phyloP scores from a whole-genome alignment of 2,113 vertebrate species.

The Solenodon paradoxus region DNA sequence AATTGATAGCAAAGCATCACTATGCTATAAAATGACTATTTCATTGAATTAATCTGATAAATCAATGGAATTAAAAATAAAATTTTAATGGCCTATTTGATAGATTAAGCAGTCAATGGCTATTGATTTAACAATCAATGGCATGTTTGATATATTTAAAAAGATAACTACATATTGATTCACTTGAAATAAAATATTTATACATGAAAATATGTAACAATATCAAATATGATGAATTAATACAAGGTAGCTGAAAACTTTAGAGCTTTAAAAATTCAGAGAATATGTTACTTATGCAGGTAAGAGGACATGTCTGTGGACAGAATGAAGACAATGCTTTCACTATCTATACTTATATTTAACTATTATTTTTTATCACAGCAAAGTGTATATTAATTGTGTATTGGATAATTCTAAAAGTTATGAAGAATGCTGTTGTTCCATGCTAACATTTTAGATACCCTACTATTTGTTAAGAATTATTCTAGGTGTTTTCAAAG shows the following conservation, averaged over 20 bases:
- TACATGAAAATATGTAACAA: not conserved
- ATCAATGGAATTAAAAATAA: not conserved
- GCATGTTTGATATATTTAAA: not conserved
- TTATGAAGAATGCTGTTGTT: not conserved
- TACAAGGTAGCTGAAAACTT: not conserved
- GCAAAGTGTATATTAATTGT: not conserved
- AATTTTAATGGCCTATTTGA: not conserved
- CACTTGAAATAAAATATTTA: not conserved
- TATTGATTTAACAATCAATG: too few species aligned
- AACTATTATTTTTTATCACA: not conserved
- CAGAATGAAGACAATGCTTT: not conserved
- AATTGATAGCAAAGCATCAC: not conserved
- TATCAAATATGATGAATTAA: not conserved
- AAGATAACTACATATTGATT: not conserved
- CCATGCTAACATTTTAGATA: not conserved
- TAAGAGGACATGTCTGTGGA: not conserved
- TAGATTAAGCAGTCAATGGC: too few species aligned
- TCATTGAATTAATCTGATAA: not conserved
- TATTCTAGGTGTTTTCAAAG: not conserved
- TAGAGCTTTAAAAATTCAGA: not conserved
- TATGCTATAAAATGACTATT: not conserved
- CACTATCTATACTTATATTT: not conserved
- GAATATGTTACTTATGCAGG: not conserved
- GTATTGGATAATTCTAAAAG: not conserved
- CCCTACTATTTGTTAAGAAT: not conserved